Percentiles rank a stretch among this genome's conserved stretches.
Evolutionary conservation across 2,888 invertebrate genomes (phyloP).

Genomic region (Drosophila parthenogenetica): DNA sequence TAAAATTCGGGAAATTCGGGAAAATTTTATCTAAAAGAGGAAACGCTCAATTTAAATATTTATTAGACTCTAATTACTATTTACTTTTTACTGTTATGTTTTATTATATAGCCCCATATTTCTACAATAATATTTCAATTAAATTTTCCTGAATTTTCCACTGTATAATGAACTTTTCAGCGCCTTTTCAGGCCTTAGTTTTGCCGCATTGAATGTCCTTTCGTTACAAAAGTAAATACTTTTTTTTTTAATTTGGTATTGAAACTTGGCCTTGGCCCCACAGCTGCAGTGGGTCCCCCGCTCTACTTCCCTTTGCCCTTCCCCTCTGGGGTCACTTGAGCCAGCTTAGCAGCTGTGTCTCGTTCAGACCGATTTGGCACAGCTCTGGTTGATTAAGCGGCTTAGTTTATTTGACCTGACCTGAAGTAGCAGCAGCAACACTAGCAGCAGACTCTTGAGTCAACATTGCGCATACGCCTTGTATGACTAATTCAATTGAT

Average conservation of each 20-base stretch:
- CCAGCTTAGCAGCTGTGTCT: conserved; percentile 18
- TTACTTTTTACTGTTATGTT: no score
- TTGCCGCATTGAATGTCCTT: conserved; percentile 26
- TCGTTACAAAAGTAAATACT: background rate
- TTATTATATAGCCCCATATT: no score
- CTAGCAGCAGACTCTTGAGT: conserved; percentile 22
- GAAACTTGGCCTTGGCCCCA: conserved; percentile 49
- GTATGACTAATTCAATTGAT: conserved; percentile 45
- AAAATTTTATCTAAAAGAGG: no score
- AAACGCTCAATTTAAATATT: no score
- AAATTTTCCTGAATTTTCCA: no score
- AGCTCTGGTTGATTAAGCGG: conserved; percentile 44
- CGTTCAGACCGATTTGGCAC: conserved; percentile 27
- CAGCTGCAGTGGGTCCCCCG: conserved; percentile 9
- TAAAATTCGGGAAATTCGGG: no score
- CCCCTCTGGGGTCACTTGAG: conserved; percentile 8
- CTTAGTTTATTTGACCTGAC: conserved; percentile 16
- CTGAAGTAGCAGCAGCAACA: no score
- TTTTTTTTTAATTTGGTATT: background rate
- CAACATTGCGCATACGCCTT: conserved; percentile 41
- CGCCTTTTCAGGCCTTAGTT: background rate
- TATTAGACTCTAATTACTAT: no score
- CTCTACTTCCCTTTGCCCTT: no score
- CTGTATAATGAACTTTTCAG: background rate
- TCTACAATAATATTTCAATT: no score